phyloP scores from a whole-genome alignment of 1,140 invertebrate species.

The Drosophila cardini region DNA sequence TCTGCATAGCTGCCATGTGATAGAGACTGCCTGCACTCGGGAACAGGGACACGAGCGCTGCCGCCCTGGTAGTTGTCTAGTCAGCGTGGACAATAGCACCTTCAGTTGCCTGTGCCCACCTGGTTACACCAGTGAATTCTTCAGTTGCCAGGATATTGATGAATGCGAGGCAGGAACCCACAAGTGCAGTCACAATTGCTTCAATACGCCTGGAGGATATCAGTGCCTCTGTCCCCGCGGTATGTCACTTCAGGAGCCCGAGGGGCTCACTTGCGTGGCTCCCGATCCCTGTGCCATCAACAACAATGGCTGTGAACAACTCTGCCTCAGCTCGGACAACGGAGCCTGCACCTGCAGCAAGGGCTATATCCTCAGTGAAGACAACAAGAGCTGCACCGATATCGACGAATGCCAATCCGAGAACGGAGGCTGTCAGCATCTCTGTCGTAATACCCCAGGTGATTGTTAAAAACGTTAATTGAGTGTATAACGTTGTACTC shows the following conservation, averaged over 20 bases:
- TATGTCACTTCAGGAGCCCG: conserved; percentile 83
- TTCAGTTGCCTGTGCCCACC: conserved; percentile 85
- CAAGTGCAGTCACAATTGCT: conserved; percentile 91
- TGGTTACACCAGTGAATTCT: conserved; percentile 81
- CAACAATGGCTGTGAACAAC: conserved; percentile 86
- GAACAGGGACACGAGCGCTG: conserved; percentile 64
- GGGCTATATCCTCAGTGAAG: conserved; percentile 84
- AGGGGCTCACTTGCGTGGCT: conserved; percentile 85
- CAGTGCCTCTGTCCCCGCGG: conserved; percentile 91
- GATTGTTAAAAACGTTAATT: conserved; percentile 81
- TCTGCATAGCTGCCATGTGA: conserved; percentile 86
- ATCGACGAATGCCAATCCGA: conserved; percentile 90
- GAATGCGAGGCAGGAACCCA: conserved; percentile 91
- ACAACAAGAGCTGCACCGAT: conserved; percentile 86
- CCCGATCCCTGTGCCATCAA: conserved; percentile 87
- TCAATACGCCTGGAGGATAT: conserved; percentile 93
- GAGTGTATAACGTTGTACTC: no score
- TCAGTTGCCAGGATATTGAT: conserved; percentile 87
- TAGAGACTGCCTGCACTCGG: conserved; percentile 85
- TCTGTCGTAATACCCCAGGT: conserved; percentile 91
- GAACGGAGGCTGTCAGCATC: conserved; percentile 88
- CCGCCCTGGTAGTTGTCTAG: conserved; percentile 84
- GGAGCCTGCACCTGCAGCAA: conserved; percentile 85
- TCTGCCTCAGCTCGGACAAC: conserved; percentile 77
- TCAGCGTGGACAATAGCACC: conserved; percentile 86